phyloP scores from a whole-genome alignment of 2,113 vertebrate genomes.

The Nerophis ophidion region DNA sequence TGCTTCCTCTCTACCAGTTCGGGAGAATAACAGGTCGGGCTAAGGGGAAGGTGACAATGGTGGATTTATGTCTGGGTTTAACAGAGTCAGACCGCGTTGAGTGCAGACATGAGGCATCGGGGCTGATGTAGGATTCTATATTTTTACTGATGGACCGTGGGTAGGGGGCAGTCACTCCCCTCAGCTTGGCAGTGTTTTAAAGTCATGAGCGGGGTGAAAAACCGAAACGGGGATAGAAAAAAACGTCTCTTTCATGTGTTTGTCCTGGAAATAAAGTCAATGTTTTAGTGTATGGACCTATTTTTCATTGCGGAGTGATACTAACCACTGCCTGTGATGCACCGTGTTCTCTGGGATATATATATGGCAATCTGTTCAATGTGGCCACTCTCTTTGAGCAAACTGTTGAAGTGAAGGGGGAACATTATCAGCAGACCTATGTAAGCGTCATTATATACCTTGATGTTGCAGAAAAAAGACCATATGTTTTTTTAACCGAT shows the following conservation, averaged over 20 bases:
- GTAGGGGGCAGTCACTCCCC: conserved; percentile 24
- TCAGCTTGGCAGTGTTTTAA: conserved; percentile 29
- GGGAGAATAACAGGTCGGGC: conserved; percentile 31
- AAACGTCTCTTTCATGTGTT: conserved; percentile 29
- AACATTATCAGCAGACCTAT: too few relatives aligned
- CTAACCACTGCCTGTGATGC: too few relatives aligned
- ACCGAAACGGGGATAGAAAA: conserved; percentile 1
- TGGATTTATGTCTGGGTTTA: conserved; percentile 46
- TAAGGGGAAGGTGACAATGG: conserved; percentile 20
- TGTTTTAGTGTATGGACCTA: too few relatives aligned
- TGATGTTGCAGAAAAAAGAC: too few relatives aligned
- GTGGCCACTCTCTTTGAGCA: too few relatives aligned
- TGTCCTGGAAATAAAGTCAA: background rate
- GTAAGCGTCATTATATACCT: too few relatives aligned
- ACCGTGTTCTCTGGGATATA: too few relatives aligned
- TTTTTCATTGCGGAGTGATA: too few relatives aligned
- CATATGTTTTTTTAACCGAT: too few relatives aligned
- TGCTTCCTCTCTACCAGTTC: conserved; percentile 10
- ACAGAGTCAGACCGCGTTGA: conserved; percentile 32
- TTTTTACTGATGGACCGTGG: conserved; percentile 33
- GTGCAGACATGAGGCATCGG: conserved; percentile 42
- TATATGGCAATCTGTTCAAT: too few relatives aligned
- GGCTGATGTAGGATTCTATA: conserved; percentile 34
- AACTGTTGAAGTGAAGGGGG: too few relatives aligned
- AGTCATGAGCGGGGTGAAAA: conserved; percentile 20